Evolutionary conservation across 2,888 invertebrate species (phyloP).

Genomic region (Oscheius sp.): DNA sequence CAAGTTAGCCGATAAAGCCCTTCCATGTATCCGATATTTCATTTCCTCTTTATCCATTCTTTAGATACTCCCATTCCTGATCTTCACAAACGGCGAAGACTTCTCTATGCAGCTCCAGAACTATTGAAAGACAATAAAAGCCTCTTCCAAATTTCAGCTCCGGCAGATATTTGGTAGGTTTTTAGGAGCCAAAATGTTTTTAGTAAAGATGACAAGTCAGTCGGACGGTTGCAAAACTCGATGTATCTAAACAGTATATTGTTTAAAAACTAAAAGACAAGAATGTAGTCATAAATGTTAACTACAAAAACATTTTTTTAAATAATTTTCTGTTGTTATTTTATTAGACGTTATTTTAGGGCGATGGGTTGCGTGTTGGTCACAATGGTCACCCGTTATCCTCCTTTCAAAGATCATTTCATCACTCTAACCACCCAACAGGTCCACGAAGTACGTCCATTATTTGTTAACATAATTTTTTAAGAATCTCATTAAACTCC

Average conservation of each 20-base stretch:
- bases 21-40: no score
- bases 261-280: no score
- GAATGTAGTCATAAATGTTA: no score
- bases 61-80: conserved; percentile 33
- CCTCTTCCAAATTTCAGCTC: conserved; percentile 35
- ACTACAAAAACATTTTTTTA: no score
- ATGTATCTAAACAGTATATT: no score
- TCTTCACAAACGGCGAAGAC: conserved; percentile 36
- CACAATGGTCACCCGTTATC: conserved; percentile 50
- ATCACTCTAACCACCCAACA: conserved; percentile 42
- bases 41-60: background rate
- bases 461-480: background rate
- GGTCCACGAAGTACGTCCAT: conserved; percentile 39
- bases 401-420: conserved; percentile 52
- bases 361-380: conserved; percentile 50
- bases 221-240: no score
- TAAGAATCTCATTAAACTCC: conserved; percentile 12
- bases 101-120: conserved; percentile 49
- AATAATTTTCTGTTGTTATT: no score
- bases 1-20: conserved; percentile 37
- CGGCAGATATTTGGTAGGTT: conserved; percentile 45
- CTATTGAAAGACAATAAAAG: conserved; percentile 32
- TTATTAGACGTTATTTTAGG: no score
- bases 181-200: no score
- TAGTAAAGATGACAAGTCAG: no score